Evolutionary conservation across 2,888 invertebrate genomes (phyloP).

Genomic region (Chirona hameri): DNA sequence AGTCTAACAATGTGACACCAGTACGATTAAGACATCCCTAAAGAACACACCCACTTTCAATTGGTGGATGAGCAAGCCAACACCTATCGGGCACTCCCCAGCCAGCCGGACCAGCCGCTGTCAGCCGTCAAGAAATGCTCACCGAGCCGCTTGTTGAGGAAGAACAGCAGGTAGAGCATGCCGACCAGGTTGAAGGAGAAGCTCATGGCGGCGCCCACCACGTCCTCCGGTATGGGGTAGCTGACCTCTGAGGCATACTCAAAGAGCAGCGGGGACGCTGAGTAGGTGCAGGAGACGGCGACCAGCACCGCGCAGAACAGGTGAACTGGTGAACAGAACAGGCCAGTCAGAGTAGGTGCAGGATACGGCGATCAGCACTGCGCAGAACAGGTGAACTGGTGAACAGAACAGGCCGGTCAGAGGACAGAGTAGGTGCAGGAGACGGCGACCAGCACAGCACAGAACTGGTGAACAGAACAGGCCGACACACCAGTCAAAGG

Average conservation of each 20-base stretch:
- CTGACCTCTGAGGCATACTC: constrained; percentile 39
- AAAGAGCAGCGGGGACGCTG: constrained; percentile 40
- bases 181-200: constrained; percentile 38
- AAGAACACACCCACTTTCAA: background rate
- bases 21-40: background rate
- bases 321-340: constrained; percentile 13
- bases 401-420: no score
- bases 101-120: background rate
- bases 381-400: constrained; percentile 35
- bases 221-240: constrained; percentile 39
- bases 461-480: constrained; percentile 36
- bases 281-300: constrained; percentile 39
- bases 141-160: constrained; percentile 28
- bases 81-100: background rate
- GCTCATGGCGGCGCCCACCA: constrained; percentile 39
- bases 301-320: constrained; percentile 37
- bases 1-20: no score
- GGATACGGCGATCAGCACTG: constrained; percentile 31
- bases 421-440: no score
- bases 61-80: no score
- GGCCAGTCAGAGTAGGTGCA: no score
- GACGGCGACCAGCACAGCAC: constrained; percentile 34
- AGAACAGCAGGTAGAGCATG: constrained; percentile 36
- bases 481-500: no score
- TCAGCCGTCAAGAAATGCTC: background rate